These are phyloP conservation scores for chimpanzee (Pan troglodytes) DNA, from an alignment of 2,113 vertebrate species.

Conservation along the genomic window DNA sequence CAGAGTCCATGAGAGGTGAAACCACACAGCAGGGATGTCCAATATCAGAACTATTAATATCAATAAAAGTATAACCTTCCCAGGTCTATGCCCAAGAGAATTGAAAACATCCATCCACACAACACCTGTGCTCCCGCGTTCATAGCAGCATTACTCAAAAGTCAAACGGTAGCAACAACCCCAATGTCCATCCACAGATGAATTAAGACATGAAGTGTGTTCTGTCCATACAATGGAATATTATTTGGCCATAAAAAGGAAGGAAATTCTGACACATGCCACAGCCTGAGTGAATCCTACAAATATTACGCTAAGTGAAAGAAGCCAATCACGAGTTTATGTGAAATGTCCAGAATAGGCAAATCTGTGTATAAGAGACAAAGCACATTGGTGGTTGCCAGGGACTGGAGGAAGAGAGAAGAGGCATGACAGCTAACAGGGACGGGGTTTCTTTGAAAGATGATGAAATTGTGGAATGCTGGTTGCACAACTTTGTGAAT, in stretches of 20 bases:
- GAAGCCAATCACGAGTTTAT: no score
- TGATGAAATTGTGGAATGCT: background rate
- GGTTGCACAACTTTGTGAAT: background rate
- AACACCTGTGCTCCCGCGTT: background rate
- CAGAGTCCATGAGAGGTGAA: background rate
- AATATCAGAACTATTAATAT: background rate
- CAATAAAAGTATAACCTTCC: background rate
- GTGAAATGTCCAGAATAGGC: no score
- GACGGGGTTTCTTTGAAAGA: background rate
- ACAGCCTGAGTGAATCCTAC: no score
- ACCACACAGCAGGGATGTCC: background rate
- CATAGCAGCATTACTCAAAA: background rate
- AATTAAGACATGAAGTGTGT: background rate
- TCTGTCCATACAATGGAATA: background rate
- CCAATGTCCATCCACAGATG: background rate
- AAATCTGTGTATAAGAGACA: no score
- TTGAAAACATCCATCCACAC: background rate
- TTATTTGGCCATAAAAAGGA: background rate
- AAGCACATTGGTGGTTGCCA: background rate
- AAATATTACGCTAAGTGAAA: no score
- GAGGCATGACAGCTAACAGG: background rate
- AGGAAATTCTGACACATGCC: no score
- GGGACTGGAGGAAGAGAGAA: background rate
- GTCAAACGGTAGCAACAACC: background rate
- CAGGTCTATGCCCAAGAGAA: background rate